A percentile compares a stretch with the other conserved stretches of the same genome.
Evolutionary conservation across 1,140 invertebrate genomes (phyloP).

Genomic region (Drosophila jambulina): DNA sequence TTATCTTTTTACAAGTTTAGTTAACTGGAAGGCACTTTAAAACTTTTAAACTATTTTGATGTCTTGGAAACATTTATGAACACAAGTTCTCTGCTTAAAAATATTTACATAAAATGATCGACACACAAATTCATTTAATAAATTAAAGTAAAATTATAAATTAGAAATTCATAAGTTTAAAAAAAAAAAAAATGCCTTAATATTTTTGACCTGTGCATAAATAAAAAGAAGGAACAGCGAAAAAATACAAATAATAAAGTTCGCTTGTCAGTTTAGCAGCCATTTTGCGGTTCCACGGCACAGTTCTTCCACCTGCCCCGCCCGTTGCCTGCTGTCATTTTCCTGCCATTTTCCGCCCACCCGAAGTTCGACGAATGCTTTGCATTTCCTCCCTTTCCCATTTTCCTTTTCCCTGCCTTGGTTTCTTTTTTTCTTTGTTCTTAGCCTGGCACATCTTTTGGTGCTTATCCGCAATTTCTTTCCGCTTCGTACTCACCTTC

Average conservation of each 20-base stretch:
- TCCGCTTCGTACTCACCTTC: conserved; percentile 69
- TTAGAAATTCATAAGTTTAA: background rate
- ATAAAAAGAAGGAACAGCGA: conserved; percentile 20
- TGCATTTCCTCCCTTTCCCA: conserved; percentile 46
- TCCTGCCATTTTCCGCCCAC: conserved; percentile 41
- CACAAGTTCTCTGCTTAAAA: background rate
- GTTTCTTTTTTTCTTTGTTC: conserved; percentile 1
- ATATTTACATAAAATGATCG: background rate
- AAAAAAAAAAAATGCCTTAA: accelerated
- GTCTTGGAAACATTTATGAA: background rate
- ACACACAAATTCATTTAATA: background rate
- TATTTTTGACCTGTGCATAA: conserved; percentile 12
- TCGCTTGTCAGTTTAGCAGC: conserved; percentile 85
- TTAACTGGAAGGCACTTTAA: background rate
- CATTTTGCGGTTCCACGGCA: conserved; percentile 83
- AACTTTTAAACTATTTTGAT: background rate
- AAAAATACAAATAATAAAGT: conserved; percentile 81
- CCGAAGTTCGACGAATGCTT: conserved; percentile 51
- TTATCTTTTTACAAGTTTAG: background rate
- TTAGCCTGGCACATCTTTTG: conserved; percentile 57
- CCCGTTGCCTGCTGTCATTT: conserved; percentile 5
- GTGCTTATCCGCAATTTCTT: conserved; percentile 79
- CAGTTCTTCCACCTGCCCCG: conserved; percentile 33
- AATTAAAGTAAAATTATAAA: background rate
- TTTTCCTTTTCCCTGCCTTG: background rate